These are phyloP conservation scores for Conus betulinus DNA, from an alignment of 1,140 invertebrate species.

Conservation along the genomic window DNA sequence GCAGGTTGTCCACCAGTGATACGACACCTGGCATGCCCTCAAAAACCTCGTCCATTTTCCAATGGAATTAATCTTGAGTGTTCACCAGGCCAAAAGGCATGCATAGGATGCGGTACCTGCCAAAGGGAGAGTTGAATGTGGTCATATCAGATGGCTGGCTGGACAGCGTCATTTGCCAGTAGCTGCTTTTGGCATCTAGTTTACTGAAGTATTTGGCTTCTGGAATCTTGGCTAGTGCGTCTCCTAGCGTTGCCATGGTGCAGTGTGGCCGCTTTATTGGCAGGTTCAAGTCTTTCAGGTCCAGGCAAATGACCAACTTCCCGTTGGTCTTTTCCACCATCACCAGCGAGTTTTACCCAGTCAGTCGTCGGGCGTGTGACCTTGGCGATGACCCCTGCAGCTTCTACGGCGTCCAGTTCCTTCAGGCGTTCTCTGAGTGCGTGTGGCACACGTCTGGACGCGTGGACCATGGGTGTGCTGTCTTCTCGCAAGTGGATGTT, in stretches of 20 bases:
- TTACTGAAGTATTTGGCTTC: constrained; percentile 47
- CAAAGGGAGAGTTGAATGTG: constrained; percentile 68
- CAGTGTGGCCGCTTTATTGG: constrained; percentile 45
- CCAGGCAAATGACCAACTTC: constrained; percentile 44
- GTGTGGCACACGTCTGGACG: constrained; percentile 39
- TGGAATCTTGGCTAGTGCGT: constrained; percentile 35
- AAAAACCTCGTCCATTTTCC: constrained; percentile 19
- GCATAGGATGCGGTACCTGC: constrained; percentile 39
- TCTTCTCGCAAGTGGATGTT: constrained; percentile 38
- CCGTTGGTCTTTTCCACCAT: too few relatives aligned
- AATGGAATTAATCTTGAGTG: constrained; percentile 48
- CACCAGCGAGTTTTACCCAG: too few relatives aligned
- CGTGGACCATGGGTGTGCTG: constrained; percentile 41
- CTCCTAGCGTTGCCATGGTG: background rate
- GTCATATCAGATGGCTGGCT: constrained; percentile 53
- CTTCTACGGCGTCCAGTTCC: constrained; percentile 38
- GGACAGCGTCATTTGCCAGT: constrained; percentile 64
- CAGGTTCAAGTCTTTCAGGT: constrained; percentile 45
- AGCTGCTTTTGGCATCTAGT: constrained; percentile 63
- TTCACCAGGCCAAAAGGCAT: constrained; percentile 44
- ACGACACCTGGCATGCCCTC: too few relatives aligned
- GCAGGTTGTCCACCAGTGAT: too few relatives aligned
- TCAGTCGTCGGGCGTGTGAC: too few relatives aligned
- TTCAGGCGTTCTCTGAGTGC: constrained; percentile 48
- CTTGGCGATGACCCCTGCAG: too few relatives aligned